Base-by-base conservation (phyloP, 2,888 invertebrate species). In the Caenorhabditis macrosperma region DNA sequence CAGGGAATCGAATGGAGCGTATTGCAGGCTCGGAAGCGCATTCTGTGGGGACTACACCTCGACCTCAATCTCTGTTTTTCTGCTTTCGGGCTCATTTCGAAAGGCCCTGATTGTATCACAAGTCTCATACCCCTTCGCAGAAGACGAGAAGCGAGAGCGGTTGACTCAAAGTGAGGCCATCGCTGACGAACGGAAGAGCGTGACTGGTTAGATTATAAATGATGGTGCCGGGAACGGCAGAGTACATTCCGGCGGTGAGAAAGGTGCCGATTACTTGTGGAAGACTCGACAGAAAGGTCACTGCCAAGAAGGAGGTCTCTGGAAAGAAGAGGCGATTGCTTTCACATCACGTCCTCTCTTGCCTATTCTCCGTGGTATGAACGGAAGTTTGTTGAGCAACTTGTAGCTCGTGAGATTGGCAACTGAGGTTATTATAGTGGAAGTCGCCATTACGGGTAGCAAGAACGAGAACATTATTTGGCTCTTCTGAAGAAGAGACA, bases 111-210 rank as follows among this genome's bases (percentile, higher is more conserved):
- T 38, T 10, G 15, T 38, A 9, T 9, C 33, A 33, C 9, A 7
- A 9, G 5, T 28, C 9, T 30, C 22, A 33, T 26, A 71, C 71
- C 35, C n/a, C 44, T 0, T 15, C 12, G 44, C 52, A 71, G 35
- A 61, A 71, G n/a, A 63, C 26, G 22, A 71, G 22, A 15, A 71
- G 54, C 12, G 54, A 15, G 22, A 35, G 35, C 2, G 71, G 71
- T 12, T 61, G 61, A 15, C 26, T 55, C 1, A 71, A 52, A 6
- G 71, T 33, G 2, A 71, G 55, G 33, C 46, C 54, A 26, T 71
- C 71, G 22, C 61, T 71, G 46, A 63, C 61, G 15, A 55, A 61
- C 12, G 71, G 71, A 12, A 71, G 61, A 17, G 24, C 17, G 1
- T n/a, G 6, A 20, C 20, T 54, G 15, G 61, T 61, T 0, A 63